These are phyloP conservation scores for Caenorhabditis sinica DNA, from an alignment of 2,888 invertebrate species.

Conservation along the genomic window DNA sequence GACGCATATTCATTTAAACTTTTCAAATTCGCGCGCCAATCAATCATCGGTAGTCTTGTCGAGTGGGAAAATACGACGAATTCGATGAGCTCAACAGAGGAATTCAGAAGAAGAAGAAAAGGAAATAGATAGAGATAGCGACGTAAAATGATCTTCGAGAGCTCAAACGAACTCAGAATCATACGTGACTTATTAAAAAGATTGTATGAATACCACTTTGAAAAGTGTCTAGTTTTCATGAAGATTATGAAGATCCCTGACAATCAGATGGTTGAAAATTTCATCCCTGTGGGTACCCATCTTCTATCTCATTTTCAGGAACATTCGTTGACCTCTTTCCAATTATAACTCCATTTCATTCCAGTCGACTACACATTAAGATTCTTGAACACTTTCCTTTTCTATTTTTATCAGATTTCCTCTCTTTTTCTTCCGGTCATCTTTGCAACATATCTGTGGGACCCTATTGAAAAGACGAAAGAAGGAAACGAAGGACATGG, in stretches of 20 bases:
- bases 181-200: neutral
- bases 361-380: slow-evolving; percentile 8
- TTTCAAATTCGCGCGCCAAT: slow-evolving; percentile 40
- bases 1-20: slow-evolving; percentile 14
- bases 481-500: slow-evolving; percentile 8
- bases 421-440: slow-evolving; percentile 6
- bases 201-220: neutral
- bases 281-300: neutral
- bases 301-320: neutral
- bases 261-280: neutral
- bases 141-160: slow-evolving; percentile 30
- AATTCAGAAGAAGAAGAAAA: neutral
- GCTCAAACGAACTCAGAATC: slow-evolving; percentile 11
- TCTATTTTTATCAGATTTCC: slow-evolving; percentile 31
- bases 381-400: slow-evolving; percentile 37
- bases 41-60: slow-evolving; percentile 47
- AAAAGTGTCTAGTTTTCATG: neutral
- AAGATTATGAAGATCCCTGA: too few relatives aligned
- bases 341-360: slow-evolving; percentile 21
- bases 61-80: neutral
- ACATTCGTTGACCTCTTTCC: slow-evolving; percentile 18
- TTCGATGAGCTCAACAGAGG: neutral
- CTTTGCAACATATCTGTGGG: slow-evolving; percentile 36
- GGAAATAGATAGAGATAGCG: neutral
- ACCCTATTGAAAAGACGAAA: neutral